phyloP scores from a whole-genome alignment of 2,888 invertebrate species.

The Myathropa florea region DNA sequence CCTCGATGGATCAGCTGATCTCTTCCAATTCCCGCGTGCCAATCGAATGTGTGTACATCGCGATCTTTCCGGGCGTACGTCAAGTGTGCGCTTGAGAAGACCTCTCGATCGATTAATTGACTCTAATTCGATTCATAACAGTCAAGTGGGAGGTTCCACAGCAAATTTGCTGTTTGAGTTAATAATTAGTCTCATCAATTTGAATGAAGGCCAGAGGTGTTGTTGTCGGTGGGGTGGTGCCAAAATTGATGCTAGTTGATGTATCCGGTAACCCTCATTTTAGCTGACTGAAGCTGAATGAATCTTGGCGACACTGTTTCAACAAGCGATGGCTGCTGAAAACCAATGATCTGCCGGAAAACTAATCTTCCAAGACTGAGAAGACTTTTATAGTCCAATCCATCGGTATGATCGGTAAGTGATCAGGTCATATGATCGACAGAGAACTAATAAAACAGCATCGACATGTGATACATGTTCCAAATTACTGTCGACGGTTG shows the following conservation, averaged over 20 bases:
- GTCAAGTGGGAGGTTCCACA: constrained; percentile 10
- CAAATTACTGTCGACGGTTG: too few relatives aligned
- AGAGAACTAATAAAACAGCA: too few relatives aligned
- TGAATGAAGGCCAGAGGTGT: not conserved
- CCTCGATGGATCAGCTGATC: constrained; percentile 3
- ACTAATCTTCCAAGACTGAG: not conserved
- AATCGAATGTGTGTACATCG: not conserved
- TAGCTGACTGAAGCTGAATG: not conserved
- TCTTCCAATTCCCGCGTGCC: not conserved
- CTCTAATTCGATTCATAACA: not conserved
- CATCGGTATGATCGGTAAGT: not conserved
- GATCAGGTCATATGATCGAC: too few relatives aligned
- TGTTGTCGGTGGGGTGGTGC: not conserved
- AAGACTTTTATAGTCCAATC: not conserved
- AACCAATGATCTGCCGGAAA: not conserved
- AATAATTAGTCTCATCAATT: not conserved
- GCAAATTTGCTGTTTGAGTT: constrained; percentile 10
- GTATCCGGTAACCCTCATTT: not conserved
- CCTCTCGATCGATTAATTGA: not conserved
- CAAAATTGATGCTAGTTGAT: too few relatives aligned
- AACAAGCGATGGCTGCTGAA: too few relatives aligned
- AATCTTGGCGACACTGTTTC: not conserved
- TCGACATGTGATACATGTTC: too few relatives aligned
- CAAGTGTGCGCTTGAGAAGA: constrained; percentile 1
- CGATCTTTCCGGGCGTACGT: not conserved